A percentile compares a stretch with the other conserved stretches of the same genome.
Conservation (phyloP, 2,888 invertebrate species). For the Erebia palarica region DNA sequence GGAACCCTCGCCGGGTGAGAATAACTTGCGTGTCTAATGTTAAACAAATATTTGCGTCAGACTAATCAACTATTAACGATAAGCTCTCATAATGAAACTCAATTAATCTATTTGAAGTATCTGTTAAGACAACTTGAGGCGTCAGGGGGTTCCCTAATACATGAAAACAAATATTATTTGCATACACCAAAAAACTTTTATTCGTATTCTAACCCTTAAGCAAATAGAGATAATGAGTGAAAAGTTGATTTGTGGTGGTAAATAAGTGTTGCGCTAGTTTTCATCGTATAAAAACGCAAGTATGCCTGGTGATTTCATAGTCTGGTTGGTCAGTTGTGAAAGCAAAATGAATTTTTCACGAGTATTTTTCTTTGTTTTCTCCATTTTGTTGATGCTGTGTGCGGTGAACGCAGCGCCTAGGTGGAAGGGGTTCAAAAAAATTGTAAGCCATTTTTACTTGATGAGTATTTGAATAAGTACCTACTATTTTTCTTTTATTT, state of each 20-base stretch:
- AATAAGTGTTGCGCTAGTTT: conserved; percentile 10
- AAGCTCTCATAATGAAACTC: not conserved
- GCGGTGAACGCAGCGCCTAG: conserved; percentile 46
- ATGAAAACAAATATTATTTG: conserved; percentile 1
- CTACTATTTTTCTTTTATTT: no score
- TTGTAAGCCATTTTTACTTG: conserved; percentile 49
- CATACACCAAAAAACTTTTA: not conserved
- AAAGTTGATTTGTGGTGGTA: not conserved
- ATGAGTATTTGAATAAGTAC: no score
- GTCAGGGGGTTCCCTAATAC: not conserved
- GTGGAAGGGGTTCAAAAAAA: conserved; percentile 60
- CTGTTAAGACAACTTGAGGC: not conserved
- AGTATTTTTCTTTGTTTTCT: conserved; percentile 52
- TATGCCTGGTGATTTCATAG: not conserved
- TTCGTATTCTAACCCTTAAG: not conserved
- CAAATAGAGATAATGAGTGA: not conserved
- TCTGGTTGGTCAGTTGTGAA: not conserved
- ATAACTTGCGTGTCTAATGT: no score
- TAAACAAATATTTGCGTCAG: not conserved
- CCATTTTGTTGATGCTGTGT: conserved; percentile 48
- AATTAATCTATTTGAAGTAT: not conserved
- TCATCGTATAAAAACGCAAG: conserved; percentile 16
- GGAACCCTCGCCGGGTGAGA: no score
- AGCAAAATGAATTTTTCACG: conserved; percentile 52
- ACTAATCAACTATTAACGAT: not conserved